Evolutionary conservation across 2,797 vertebrate genomes (phyloP), one percentile per base, ranked within the genome.

Genomic region (Salmo trutta): DNA sequence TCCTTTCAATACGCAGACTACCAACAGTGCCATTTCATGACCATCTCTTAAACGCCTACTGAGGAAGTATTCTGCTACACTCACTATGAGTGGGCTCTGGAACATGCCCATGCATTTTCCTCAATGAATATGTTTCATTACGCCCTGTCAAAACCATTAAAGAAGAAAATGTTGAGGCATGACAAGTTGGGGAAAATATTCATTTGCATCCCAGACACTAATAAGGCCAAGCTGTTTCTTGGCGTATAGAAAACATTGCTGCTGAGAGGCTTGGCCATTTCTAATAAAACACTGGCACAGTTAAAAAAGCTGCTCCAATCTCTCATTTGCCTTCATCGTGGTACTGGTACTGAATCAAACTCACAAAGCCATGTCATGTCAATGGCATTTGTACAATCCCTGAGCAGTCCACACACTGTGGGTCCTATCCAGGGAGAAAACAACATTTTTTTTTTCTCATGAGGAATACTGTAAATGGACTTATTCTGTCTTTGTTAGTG

Each of bases 301-400:
- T 81, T 90, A 90, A 87, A 87, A 89, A 90, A 81, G 73, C 85
- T 84, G 76, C 75, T 80, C 70, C 62, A 31, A 76, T 77, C 83
- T 84, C 88, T 91, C 84, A 79, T 88, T 92, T 88, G 85, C 84
- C 88, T 87, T 90, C 86, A 90, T 91, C 87, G 41, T 47, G 41
- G 41, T 10, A 47, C 41, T 47, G 10, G 41, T 47, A 47, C 41
- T 47, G 41, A 47, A 47, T 83, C 86, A 86, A 82, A 86, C 75
- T 90, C 31, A 31, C 67, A 31, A 0, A 64, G 59, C 59, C 73
- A 82, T 70, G 85, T 88, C 88, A 79, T 84, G 86, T 92, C 41
- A 47, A 88, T 90, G 85, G 83, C 87, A 89, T 90, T 92, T 86
- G 90, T 86, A 87, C 89, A 87, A 27, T 86, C 88, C 83, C 75